Percentiles rank a stretch among this genome's conserved stretches.
Conservation (phyloP, 2,888 invertebrate species). For the Rhingia rostrata region DNA sequence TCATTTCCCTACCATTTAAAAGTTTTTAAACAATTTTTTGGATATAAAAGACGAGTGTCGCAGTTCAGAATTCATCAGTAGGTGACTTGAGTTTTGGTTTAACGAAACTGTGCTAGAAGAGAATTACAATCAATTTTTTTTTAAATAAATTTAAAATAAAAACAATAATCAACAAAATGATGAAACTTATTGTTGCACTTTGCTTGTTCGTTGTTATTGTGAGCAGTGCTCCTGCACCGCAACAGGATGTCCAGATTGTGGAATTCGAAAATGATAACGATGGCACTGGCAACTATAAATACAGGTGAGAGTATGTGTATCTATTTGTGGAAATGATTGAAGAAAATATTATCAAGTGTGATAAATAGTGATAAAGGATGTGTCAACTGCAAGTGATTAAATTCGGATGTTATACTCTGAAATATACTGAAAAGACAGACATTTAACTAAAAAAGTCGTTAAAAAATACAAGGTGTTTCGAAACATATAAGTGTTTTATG, state of each 20-base stretch:
- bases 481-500: too few relatives aligned
- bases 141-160: slow-evolving; percentile 27
- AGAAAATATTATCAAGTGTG: background rate
- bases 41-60: slow-evolving; percentile 77
- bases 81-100: slow-evolving; percentile 69
- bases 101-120: slow-evolving; percentile 46
- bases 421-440: too few relatives aligned
- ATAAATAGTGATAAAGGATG: background rate
- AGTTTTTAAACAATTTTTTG: slow-evolving; percentile 70
- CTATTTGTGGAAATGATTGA: background rate
- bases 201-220: slow-evolving; percentile 75
- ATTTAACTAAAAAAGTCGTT: too few relatives aligned
- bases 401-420: too few relatives aligned
- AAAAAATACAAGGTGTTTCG: too few relatives aligned
- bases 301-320: slow-evolving; percentile 74
- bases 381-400: background rate
- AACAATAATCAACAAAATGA: slow-evolving; percentile 71
- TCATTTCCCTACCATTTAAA: slow-evolving; percentile 74
- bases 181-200: slow-evolving; percentile 72
- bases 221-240: slow-evolving; percentile 75
- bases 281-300: slow-evolving; percentile 77
- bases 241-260: slow-evolving; percentile 76
- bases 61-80: slow-evolving; percentile 77
- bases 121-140: slow-evolving; percentile 6
- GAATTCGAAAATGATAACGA: slow-evolving; percentile 76